A percentile compares a stretch with the other conserved stretches of the same genome.
These are phyloP conservation scores for Catharus bicknelli DNA, from an alignment of 2,113 vertebrate species.

Conservation along the genomic window DNA sequence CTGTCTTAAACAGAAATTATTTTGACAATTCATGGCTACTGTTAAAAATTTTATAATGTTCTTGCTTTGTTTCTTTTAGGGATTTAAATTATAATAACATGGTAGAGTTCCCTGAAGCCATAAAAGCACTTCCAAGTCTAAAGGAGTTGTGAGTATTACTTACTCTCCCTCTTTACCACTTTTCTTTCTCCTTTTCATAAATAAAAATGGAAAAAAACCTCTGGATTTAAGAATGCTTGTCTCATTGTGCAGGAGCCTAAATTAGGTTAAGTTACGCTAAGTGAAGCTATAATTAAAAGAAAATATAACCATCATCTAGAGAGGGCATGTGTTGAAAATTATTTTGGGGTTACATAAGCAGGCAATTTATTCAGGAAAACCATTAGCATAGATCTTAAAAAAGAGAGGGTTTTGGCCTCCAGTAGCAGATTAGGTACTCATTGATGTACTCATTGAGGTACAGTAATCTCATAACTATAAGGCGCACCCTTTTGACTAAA, in stretches of 20 bases:
- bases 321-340: background rate
- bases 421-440: background rate
- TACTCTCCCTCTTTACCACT: background rate
- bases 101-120: slow-evolving; percentile 90
- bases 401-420: background rate
- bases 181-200: background rate
- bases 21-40: background rate
- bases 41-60: background rate
- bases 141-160: slow-evolving; percentile 93
- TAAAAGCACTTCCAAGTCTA: slow-evolving; percentile 89
- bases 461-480: no score
- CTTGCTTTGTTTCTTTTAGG: slow-evolving; percentile 68
- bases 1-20: background rate
- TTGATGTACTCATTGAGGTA: background rate
- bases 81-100: slow-evolving; percentile 97
- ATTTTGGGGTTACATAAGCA: background rate
- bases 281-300: slow-evolving; percentile 16
- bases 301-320: background rate
- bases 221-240: background rate
- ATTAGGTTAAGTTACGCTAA: background rate
- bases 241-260: background rate
- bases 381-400: slow-evolving; percentile 29
- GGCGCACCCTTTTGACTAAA: no score
- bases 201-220: background rate
- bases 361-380: background rate